phyloP scores from a whole-genome alignment of 2,888 invertebrate genomes.

The Ethmia dodecea region DNA sequence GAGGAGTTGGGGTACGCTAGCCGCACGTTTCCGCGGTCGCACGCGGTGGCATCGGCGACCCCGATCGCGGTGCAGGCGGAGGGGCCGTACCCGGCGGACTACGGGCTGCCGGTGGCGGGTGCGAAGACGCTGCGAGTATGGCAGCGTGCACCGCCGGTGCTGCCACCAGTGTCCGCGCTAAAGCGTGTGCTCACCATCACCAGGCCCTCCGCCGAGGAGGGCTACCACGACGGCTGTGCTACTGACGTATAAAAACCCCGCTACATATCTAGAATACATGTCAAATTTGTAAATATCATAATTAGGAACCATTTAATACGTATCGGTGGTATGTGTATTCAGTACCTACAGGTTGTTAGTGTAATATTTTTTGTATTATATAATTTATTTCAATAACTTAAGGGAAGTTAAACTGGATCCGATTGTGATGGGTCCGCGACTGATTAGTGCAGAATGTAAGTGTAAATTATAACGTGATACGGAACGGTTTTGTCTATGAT shows the following conservation, averaged over 20 bases:
- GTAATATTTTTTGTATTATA: conserved; percentile 75
- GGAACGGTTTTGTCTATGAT: conserved; percentile 69
- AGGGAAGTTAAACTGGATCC: conserved; percentile 72
- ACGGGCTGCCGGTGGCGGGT: conserved; percentile 82
- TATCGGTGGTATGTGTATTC: conserved; percentile 47
- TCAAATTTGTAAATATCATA: conserved; percentile 52
- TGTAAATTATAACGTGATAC: conserved; percentile 68
- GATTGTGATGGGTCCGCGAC: conserved; percentile 64
- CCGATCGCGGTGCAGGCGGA: conserved; percentile 51
- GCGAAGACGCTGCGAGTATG: conserved; percentile 91
- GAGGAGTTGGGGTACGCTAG: conserved; percentile 80
- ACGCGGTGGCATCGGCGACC: conserved; percentile 58
- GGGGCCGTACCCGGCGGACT: conserved; percentile 84
- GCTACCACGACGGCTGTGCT: conserved; percentile 94
- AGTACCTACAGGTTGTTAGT: conserved; percentile 57
- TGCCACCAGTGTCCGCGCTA: conserved; percentile 90
- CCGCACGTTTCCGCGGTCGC: conserved; percentile 79
- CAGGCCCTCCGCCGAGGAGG: conserved; percentile 92
- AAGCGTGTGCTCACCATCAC: conserved; percentile 90
- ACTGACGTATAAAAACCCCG: conserved; percentile 85
- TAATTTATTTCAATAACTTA: conserved; percentile 72
- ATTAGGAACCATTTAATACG: conserved; percentile 46
- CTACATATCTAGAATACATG: conserved; percentile 45
- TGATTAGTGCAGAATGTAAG: conserved; percentile 74
- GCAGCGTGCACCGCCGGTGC: conserved; percentile 91